Evolutionary conservation across 92 coral and sea anemone species (phyloP).

Genomic region (Porites cylindrica): DNA sequence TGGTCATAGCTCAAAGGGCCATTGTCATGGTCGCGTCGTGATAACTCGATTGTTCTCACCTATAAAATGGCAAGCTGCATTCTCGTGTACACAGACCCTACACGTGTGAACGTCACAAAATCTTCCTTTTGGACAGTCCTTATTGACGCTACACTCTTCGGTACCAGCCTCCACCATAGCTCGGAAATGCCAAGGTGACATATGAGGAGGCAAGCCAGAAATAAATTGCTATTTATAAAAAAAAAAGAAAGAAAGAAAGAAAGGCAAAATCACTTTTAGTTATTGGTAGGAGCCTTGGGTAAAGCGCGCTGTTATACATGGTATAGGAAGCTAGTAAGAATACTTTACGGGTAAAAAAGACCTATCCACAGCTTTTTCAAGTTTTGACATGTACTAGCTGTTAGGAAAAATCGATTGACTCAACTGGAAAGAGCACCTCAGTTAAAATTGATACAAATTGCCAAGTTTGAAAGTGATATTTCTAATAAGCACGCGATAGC

Average conservation of each 20-base stretch:
- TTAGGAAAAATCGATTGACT: too few relatives aligned
- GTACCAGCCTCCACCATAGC: constrained; percentile 41
- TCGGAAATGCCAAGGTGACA: constrained; percentile 73
- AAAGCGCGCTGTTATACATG: background rate
- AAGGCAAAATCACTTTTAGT: background rate
- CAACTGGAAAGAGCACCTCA: too few relatives aligned
- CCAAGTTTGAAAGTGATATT: too few relatives aligned
- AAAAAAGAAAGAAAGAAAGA: background rate
- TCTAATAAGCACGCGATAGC: too few relatives aligned
- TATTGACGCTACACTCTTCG: constrained; percentile 84
- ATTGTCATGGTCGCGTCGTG: too few relatives aligned
- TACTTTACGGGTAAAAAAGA: too few relatives aligned
- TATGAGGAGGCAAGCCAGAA: constrained; percentile 46
- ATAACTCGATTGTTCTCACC: constrained; percentile 50
- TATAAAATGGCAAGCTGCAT: constrained; percentile 76
- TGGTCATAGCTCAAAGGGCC: too few relatives aligned
- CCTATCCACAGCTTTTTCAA: too few relatives aligned
- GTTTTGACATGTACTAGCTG: too few relatives aligned
- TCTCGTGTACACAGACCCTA: constrained; percentile 74
- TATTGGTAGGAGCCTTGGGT: background rate
- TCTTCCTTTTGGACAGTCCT: constrained; percentile 79
- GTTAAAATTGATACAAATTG: too few relatives aligned
- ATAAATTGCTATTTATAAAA: constrained; percentile 64
- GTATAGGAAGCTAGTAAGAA: background rate
- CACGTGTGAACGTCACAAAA: constrained; percentile 89